phyloP scores from a whole-genome alignment of 2,113 vertebrate species.

The Struthio camelus region DNA sequence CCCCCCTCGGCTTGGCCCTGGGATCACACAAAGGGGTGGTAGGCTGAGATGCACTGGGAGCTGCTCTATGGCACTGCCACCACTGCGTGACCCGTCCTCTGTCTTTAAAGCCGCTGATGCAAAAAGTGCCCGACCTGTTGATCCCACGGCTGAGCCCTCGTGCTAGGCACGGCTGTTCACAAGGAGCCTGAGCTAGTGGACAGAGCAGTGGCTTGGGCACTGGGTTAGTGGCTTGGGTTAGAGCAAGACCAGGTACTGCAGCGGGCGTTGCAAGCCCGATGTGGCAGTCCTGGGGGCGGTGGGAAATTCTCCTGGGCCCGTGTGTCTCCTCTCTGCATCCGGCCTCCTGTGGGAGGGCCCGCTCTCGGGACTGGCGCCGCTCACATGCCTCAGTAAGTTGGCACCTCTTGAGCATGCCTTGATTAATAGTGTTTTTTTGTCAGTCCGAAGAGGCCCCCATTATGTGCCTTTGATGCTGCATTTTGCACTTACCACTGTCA shows the following conservation, averaged over 20 bases:
- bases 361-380: accelerated
- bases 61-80: no score
- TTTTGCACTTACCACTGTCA: constrained; percentile 73
- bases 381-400: constrained; percentile 32
- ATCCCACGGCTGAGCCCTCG: not conserved
- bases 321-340: not conserved
- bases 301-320: not conserved
- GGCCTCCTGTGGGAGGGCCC: accelerated
- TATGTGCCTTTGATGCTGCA: constrained; percentile 75
- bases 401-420: constrained; percentile 51
- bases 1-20: not conserved
- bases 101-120: not conserved
- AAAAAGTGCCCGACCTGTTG: not conserved
- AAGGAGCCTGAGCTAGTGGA: not conserved
- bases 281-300: not conserved
- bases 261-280: no score
- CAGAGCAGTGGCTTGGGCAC: not conserved
- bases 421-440: constrained; percentile 74
- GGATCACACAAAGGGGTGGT: not conserved
- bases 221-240: not conserved
- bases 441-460: constrained; percentile 61
- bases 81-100: not conserved
- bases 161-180: not conserved
- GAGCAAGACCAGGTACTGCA: no score
- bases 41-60: not conserved